Percentiles rank a stretch among this genome's conserved stretches.
These are phyloP conservation scores for Nemurella pictetii DNA, from an alignment of 2,888 invertebrate species.

Conservation along the genomic window DNA sequence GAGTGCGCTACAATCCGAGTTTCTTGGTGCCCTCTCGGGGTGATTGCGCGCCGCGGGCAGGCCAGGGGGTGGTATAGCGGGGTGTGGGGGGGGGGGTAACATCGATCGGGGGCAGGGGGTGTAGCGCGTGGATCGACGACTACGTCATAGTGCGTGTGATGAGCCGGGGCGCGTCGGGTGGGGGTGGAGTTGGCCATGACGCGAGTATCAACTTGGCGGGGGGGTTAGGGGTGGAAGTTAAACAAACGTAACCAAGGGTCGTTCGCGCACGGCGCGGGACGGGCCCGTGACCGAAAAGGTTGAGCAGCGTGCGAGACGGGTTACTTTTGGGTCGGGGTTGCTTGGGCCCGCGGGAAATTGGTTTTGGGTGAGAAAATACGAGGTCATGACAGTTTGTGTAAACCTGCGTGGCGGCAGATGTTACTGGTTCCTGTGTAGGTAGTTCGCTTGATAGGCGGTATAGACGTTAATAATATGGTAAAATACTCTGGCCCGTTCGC, in stretches of 20 bases:
- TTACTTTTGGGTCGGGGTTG: background rate
- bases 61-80: too few species aligned
- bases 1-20: too few species aligned
- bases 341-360: background rate
- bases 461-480: too few species aligned
- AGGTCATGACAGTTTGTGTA: too few species aligned
- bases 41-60: background rate
- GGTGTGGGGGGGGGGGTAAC: background rate
- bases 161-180: too few species aligned
- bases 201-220: background rate
- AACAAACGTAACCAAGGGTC: background rate
- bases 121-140: background rate
- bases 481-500: too few species aligned
- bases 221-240: too few species aligned
- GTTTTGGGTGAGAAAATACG: background rate
- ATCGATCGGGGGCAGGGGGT: background rate
- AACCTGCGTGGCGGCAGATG: too few species aligned
- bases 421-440: too few species aligned
- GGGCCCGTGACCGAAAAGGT: background rate
- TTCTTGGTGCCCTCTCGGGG: background rate
- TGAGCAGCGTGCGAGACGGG: background rate
- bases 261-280: too few species aligned
- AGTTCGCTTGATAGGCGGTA: too few species aligned
- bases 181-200: background rate
- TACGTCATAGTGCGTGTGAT: background rate